Evolutionary conservation across 2,888 invertebrate genomes (phyloP).

Genomic region (Tinea pellionella): DNA sequence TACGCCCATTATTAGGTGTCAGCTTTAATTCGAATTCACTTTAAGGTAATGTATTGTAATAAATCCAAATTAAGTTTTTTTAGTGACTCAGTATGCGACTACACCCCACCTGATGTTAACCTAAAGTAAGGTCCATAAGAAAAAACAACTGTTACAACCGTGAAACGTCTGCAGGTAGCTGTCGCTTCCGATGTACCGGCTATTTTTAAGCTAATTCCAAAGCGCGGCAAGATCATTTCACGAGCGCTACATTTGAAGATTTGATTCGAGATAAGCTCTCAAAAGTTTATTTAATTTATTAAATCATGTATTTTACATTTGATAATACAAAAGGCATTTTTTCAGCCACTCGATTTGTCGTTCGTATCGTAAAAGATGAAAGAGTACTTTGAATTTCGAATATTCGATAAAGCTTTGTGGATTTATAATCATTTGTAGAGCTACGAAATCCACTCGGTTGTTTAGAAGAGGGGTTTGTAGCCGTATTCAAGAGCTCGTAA

Average conservation of each 20-base stretch:
- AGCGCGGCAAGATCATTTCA: no score
- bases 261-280: no score
- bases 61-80: neutral
- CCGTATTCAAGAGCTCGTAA: neutral
- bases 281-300: no score
- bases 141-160: no score
- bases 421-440: neutral
- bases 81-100: no score
- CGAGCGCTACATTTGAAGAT: no score
- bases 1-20: conserved; percentile 9
- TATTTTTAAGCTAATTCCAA: no score
- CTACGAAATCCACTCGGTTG: neutral
- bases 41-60: neutral
- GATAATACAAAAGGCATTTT: neutral
- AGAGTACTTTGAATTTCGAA: conserved; percentile 1
- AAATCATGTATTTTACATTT: no score
- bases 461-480: neutral
- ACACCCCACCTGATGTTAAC: no score
- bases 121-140: no score
- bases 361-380: conserved; percentile 2
- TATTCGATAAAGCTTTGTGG: neutral
- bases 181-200: no score
- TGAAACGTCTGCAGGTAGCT: no score
- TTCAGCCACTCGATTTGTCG: neutral
- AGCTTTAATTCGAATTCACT: neutral